Evolutionary conservation across 2,113 vertebrate genomes (phyloP), one percentile per base, ranked within the genome.

Genomic region (Mus pahari): DNA sequence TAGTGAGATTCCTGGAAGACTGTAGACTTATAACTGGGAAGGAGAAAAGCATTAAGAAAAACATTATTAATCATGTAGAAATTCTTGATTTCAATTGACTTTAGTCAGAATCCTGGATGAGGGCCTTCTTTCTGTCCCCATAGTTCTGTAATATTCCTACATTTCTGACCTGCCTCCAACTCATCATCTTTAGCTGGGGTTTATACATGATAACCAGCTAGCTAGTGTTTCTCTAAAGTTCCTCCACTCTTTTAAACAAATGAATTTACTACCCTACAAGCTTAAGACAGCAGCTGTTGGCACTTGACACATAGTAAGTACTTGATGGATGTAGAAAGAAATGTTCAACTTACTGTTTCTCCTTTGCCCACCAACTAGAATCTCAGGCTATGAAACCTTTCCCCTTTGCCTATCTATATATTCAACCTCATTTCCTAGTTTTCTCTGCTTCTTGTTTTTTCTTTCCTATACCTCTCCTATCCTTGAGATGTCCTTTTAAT

Each of bases 401-500:
- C 74, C 45, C 74, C 26, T 77, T 26, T 45, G 26, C 74, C 12
- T 42, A 45, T 16, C 73, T 77, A 48, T 45, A 28, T 77, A 48
- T 13, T 48, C 42, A 77, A 16, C 45, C 48, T 77, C 31, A 77
- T 77, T 48, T 77, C 24, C 26, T 48, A 77, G 42, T 77, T 78
- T 78, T 50, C 75, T 50, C 3, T 50, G 75, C 28, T 50, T 78
- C 45, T 78, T 78, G 75, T 3, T 53, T 53, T 79, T 53, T 7
- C 28, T 53, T 53, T 19, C 17, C 28, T 89, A 3, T n/a, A 81
- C 16, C 33, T 75, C n/a, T 26, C 45, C 33, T 42, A 7, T 45
- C 24, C 89, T 96, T 53, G 36, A 92, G 82, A 92, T 90, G 58
- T 31, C 42, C 89, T 81, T 60, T 75, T 75, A n/a, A 93, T 53